Percentiles rank a stretch among this genome's conserved stretches.
Conservation (phyloP, 2,888 invertebrate species). For the Diaperis boleti region DNA sequence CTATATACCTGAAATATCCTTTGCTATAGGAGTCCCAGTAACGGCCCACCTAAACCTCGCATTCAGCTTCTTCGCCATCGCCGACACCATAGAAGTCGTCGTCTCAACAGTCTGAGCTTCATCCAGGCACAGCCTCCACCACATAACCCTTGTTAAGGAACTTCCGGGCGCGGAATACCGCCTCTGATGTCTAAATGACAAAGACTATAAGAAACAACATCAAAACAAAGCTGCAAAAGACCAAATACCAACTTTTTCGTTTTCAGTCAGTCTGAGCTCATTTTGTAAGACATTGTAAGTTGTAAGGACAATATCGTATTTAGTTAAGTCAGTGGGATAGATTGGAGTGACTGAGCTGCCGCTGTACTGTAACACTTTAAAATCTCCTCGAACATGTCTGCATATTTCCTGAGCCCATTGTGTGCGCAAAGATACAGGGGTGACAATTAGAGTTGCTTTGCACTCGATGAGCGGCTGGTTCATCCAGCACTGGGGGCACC, state of each 20-base stretch:
- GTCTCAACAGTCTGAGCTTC: conserved; percentile 86
- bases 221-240: neutral
- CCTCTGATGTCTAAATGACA: conserved; percentile 66
- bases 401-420: conserved; percentile 82
- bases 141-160: conserved; percentile 76
- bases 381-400: conserved; percentile 70
- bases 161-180: conserved; percentile 74
- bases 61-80: conserved; percentile 72
- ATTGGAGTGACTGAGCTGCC: conserved; percentile 68
- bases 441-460: conserved; percentile 78
- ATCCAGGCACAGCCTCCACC: conserved; percentile 84
- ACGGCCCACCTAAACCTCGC: conserved; percentile 79
- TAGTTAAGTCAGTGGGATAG: conserved; percentile 73
- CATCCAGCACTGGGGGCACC: conserved; percentile 77
- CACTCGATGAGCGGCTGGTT: conserved; percentile 68
- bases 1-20: conserved; percentile 59
- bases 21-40: conserved; percentile 74
- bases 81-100: conserved; percentile 69
- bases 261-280: conserved; percentile 74
- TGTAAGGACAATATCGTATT: conserved; percentile 79
- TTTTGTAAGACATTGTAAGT: conserved; percentile 75
- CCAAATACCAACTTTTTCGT: conserved; percentile 61
- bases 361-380: conserved; percentile 70
- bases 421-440: conserved; percentile 74
- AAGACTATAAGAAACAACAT: conserved; percentile 37